Evolutionary conservation across 1,140 invertebrate genomes (phyloP).

Genomic region (Hermatobates lingyangjiaoensis): DNA sequence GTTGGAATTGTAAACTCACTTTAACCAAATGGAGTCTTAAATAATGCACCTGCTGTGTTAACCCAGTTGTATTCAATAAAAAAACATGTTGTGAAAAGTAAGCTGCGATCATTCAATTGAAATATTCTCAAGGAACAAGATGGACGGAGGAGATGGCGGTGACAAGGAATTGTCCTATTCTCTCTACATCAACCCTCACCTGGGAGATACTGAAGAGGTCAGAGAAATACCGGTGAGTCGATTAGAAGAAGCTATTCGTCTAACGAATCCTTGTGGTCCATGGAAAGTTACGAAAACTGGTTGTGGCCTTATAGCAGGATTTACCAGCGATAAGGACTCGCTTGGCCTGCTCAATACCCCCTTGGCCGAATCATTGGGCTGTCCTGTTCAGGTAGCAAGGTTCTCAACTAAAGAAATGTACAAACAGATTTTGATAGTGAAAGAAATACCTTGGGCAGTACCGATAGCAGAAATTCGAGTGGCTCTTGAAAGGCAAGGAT

Average conservation of each 20-base stretch:
- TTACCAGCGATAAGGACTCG: constrained; percentile 24
- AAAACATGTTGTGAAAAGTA: no score
- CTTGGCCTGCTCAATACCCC: constrained; percentile 23
- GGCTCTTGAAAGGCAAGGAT: constrained; percentile 26
- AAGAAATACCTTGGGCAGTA: constrained; percentile 30
- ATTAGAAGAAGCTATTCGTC: constrained; percentile 24
- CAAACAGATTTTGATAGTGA: constrained; percentile 21
- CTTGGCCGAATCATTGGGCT: constrained; percentile 23
- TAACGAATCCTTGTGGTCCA: constrained; percentile 18
- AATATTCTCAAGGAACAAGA: no score
- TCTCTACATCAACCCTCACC: constrained; percentile 10
- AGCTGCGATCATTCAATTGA: no score
- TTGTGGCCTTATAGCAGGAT: constrained; percentile 26
- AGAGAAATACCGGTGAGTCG: constrained; percentile 18
- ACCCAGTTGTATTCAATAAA: no score
- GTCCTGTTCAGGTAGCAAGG: constrained; percentile 27
- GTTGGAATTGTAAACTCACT: no score
- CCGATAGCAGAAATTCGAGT: constrained; percentile 26
- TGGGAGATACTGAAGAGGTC: constrained; percentile 2
- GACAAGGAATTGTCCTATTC: constrained; percentile 9
- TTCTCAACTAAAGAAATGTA: constrained; percentile 27
- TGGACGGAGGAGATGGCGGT: constrained; percentile 11
- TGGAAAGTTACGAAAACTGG: constrained; percentile 26
- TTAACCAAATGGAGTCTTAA: no score
- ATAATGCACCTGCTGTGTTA: no score